These are phyloP conservation scores for Apomyelois bistriatella DNA, from an alignment of 2,888 invertebrate species.

Conservation along the genomic window DNA sequence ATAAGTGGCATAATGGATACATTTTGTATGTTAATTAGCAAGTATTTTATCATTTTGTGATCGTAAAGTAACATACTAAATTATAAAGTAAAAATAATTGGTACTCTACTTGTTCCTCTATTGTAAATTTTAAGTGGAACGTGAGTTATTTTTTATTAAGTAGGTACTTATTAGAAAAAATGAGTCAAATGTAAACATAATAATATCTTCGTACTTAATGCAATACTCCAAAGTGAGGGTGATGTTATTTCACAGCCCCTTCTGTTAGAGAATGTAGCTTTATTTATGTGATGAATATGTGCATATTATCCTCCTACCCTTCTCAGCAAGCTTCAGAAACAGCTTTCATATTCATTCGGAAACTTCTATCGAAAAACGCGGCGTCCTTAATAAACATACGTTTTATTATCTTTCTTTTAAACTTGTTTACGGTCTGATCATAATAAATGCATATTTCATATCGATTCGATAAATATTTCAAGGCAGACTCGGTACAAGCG, in stretches of 20 bases:
- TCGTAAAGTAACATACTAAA: no score
- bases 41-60: no score
- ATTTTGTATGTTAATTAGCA: no score
- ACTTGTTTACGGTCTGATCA: constrained; percentile 43
- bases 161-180: no score
- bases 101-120: no score
- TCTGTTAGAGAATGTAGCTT: not conserved
- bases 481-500: constrained; percentile 41
- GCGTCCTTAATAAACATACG: constrained; percentile 38
- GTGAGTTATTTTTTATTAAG: no score
- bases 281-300: constrained; percentile 12
- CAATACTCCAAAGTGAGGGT: constrained; percentile 3
- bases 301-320: constrained; percentile 11
- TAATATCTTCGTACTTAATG: constrained; percentile 11
- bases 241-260: constrained; percentile 8
- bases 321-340: constrained; percentile 13
- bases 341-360: constrained; percentile 20
- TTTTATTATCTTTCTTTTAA: constrained; percentile 34
- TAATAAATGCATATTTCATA: constrained; percentile 63
- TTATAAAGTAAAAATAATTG: no score
- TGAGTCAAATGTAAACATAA: not conserved
- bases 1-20: no score
- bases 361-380: constrained; percentile 20
- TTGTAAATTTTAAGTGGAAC: no score
- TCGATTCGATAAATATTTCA: constrained; percentile 54